Conservation (phyloP, 2,888 invertebrate genomes). For the Exephanes ischioxanthus region DNA sequence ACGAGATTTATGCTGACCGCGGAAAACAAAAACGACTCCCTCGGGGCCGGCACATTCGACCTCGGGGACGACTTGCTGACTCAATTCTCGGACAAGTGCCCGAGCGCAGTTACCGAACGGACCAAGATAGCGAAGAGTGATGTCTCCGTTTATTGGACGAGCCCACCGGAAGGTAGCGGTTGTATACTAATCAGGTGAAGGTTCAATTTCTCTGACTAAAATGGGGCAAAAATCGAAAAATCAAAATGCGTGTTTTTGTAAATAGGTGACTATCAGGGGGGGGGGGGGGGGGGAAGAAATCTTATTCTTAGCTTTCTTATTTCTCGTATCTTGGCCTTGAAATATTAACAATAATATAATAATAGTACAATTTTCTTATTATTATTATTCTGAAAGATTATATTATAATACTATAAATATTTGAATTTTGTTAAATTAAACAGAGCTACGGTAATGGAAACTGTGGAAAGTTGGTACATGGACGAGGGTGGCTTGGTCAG, state of each 20-base stretch:
- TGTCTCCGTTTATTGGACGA: constrained; percentile 95
- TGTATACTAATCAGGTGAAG: constrained; percentile 93
- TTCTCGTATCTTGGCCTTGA: neutral
- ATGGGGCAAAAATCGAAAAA: neutral
- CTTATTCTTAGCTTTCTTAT: neutral
- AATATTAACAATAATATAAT: neutral
- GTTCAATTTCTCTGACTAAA: constrained; percentile 24
- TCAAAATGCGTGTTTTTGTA: neutral
- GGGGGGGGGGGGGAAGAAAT: too few species aligned
- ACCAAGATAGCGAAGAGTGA: constrained; percentile 93
- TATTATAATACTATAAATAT: neutral
- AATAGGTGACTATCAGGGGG: neutral
- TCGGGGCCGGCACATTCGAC: constrained; percentile 81
- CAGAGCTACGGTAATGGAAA: constrained; percentile 95
- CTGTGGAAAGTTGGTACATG: constrained; percentile 93
- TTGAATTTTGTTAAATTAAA: constrained; percentile 22
- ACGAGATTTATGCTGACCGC: constrained; percentile 92
- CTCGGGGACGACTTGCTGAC: constrained; percentile 86
- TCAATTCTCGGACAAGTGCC: constrained; percentile 92
- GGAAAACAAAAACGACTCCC: constrained; percentile 87
- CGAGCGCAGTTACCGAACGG: constrained; percentile 93
- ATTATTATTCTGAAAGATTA: neutral
- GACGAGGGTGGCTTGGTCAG: constrained; percentile 94
- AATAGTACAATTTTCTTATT: neutral
- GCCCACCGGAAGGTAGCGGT: constrained; percentile 93